Percentiles rank a stretch among this genome's conserved stretches.
Conservation (phyloP, 2,888 invertebrate species). For the Drosophila heteroneura region DNA sequence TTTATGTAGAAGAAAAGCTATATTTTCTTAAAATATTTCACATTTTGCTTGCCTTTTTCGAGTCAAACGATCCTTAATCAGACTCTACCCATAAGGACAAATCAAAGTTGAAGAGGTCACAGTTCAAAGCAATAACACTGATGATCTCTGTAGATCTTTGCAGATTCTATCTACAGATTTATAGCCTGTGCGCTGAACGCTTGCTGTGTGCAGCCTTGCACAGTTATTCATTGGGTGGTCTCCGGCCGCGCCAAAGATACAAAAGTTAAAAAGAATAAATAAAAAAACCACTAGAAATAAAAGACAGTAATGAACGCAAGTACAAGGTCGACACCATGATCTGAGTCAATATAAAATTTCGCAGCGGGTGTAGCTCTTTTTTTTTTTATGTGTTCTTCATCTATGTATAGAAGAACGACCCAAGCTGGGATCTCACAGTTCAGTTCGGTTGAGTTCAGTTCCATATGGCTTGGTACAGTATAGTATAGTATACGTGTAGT, state of each 20-base stretch:
- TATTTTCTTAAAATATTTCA: neutral
- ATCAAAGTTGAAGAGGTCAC: neutral
- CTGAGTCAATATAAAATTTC: slow-evolving; percentile 46
- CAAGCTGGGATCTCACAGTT: slow-evolving; percentile 34
- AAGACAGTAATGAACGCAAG: slow-evolving; percentile 26
- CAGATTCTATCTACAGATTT: neutral
- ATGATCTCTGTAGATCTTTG: neutral
- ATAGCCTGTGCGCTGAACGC: slow-evolving; percentile 3
- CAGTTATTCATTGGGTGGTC: slow-evolving; percentile 49
- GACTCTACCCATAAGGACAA: neutral
- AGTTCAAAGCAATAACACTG: neutral
- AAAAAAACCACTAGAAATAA: slow-evolving; percentile 1
- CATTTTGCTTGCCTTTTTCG: neutral
- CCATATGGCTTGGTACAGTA: neutral
- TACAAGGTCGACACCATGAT: slow-evolving; percentile 61
- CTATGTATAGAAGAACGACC: slow-evolving; percentile 42
- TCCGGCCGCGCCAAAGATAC: slow-evolving; percentile 9
- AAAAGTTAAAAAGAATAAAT: neutral
- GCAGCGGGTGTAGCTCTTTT: slow-evolving; percentile 67
- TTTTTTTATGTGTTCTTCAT: slow-evolving; percentile 38
- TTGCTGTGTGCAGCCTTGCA: slow-evolving; percentile 41
- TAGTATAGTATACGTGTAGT: slow-evolving; percentile 23
- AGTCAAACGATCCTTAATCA: neutral
- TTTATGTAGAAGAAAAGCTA: neutral
- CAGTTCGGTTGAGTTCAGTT: slow-evolving; percentile 3